These are phyloP conservation scores for Pachycephus smyrnensis DNA, from an alignment of 2,888 invertebrate species.

Conservation along the genomic window DNA sequence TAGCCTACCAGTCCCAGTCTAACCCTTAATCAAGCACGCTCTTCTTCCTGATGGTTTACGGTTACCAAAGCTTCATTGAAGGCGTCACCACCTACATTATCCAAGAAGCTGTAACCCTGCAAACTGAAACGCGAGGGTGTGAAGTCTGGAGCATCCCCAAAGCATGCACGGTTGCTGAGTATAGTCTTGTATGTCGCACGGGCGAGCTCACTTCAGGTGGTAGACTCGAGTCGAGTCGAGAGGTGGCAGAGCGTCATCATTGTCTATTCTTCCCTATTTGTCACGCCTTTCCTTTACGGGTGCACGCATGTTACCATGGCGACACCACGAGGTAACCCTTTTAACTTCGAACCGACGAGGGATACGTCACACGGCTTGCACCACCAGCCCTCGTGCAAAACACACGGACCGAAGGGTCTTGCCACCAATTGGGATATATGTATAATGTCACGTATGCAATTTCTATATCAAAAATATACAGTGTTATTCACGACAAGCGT, in stretches of 20 bases:
- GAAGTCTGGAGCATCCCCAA: constrained; percentile 41
- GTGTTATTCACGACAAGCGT: neutral
- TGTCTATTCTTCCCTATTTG: constrained; percentile 59
- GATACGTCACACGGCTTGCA: neutral
- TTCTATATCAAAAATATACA: neutral
- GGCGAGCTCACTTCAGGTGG: constrained; percentile 16
- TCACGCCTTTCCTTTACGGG: constrained; percentile 51
- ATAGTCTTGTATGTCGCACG: constrained; percentile 32
- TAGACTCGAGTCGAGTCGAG: constrained; percentile 3
- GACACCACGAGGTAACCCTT: constrained; percentile 27
- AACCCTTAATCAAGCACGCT: neutral
- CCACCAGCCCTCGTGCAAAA: neutral
- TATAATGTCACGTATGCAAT: neutral
- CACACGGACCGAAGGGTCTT: neutral
- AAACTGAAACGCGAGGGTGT: constrained; percentile 22
- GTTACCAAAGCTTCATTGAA: neutral
- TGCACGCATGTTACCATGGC: constrained; percentile 47
- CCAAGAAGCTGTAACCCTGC: neutral
- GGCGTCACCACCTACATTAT: neutral
- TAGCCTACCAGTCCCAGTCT: neutral
- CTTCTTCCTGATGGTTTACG: neutral
- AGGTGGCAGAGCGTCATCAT: constrained; percentile 46
- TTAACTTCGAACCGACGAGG: neutral
- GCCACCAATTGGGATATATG: neutral
- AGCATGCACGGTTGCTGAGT: constrained; percentile 32